A percentile compares a stretch with the other conserved stretches of the same genome.
Evolutionary conservation across 2,888 invertebrate genomes (phyloP).

Genomic region (Daptonema setosum): DNA sequence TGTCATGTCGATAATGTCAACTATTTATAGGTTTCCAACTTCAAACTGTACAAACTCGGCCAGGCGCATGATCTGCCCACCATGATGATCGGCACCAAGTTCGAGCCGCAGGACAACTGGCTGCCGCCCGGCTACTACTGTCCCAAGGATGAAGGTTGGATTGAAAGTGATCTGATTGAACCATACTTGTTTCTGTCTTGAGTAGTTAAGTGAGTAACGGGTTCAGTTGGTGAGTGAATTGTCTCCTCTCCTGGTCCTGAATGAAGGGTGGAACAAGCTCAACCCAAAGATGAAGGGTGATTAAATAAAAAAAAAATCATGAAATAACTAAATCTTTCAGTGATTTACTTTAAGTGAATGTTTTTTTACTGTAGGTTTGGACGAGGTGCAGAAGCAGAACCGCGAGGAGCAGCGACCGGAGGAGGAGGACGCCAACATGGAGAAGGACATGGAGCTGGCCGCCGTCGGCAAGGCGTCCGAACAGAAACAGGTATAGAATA

Average conservation of each 20-base stretch:
- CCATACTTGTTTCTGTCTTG: too few species aligned
- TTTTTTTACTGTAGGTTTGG: too few species aligned
- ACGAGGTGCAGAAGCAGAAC: too few species aligned
- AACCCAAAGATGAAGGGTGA: too few species aligned
- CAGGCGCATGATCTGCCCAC: constrained; percentile 50
- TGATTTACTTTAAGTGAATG: too few species aligned
- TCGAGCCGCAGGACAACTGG: constrained; percentile 98
- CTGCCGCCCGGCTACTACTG: constrained; percentile 73
- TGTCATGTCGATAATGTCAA: background rate
- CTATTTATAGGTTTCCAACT: constrained; percentile 49
- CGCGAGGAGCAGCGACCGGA: constrained; percentile 7
- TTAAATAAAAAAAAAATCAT: too few species aligned
- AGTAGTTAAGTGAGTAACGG: too few species aligned
- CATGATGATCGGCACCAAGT: constrained; percentile 90
- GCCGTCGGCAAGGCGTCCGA: constrained; percentile 10
- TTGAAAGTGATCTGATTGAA: too few species aligned
- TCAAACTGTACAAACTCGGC: constrained; percentile 81
- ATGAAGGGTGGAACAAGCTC: too few species aligned
- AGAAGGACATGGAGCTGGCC: constrained; percentile 14
- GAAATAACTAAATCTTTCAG: too few species aligned
- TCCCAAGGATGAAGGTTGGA: background rate
- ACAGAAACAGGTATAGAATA: background rate
- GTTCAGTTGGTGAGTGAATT: too few species aligned
- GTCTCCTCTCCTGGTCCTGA: too few species aligned
- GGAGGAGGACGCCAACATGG: constrained; percentile 15